Conservation (phyloP, 2,888 invertebrate genomes). For the Morinoia aosen region DNA sequence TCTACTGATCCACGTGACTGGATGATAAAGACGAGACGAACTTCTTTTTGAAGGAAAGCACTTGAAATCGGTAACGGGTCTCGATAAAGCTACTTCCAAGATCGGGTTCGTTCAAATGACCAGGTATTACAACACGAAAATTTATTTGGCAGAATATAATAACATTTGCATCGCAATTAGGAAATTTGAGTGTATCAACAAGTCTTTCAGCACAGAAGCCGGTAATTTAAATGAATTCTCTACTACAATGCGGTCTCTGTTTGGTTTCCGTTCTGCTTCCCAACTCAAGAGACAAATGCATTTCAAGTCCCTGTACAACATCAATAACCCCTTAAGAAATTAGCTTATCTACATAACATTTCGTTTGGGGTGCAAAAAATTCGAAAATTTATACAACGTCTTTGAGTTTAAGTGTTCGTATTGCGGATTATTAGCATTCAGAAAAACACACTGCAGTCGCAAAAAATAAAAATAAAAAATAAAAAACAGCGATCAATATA, state of each 20-base stretch:
- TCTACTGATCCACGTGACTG: neutral
- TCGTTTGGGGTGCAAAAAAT: neutral
- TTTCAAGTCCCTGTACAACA: neutral
- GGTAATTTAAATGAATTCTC: neutral
- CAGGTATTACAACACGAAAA: neutral
- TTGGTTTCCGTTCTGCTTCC: neutral
- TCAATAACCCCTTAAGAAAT: neutral
- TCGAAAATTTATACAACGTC: neutral
- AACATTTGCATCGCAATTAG: neutral
- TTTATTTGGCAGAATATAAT: neutral
- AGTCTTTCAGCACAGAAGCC: neutral
- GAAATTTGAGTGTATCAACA: neutral
- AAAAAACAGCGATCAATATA: neutral
- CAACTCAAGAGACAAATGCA: neutral
- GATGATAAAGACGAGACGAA: neutral
- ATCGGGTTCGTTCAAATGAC: neutral
- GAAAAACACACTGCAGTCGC: neutral
- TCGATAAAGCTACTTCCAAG: neutral
- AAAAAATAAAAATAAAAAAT: too few relatives aligned
- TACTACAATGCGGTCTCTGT: neutral
- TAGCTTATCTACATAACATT: neutral
- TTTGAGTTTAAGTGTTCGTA: neutral
- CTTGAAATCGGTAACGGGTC: neutral
- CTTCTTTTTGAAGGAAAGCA: neutral
- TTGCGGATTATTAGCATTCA: neutral